A percentile compares a stretch with the other conserved stretches of the same genome.
phyloP scores from a whole-genome alignment of 2,113 vertebrate species.

The Argyrosomus japonicus region DNA sequence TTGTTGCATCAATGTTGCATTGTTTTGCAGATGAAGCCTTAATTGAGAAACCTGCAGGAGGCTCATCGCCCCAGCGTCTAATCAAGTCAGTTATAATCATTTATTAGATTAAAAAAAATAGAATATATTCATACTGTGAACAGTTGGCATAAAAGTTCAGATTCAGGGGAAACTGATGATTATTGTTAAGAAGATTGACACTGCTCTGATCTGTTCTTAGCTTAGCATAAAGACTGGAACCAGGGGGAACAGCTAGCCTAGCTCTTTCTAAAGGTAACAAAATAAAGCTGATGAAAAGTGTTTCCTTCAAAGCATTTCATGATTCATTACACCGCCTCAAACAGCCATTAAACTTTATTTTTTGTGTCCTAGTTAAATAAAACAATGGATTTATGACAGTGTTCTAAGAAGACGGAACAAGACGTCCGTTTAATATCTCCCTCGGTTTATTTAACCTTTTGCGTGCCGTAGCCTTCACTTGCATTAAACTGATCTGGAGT shows the following conservation, averaged over 20 bases:
- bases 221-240: not conserved
- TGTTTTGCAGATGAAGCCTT: not conserved
- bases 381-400: not conserved
- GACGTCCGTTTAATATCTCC: not conserved
- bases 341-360: not conserved
- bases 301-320: not conserved
- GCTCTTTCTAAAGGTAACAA: not conserved
- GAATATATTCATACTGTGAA: not conserved
- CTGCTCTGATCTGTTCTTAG: not conserved
- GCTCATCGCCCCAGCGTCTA: not conserved
- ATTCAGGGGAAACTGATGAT: not conserved
- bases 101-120: not conserved
- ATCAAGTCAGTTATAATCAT: not conserved
- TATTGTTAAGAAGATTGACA: not conserved
- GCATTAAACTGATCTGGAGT: not conserved
- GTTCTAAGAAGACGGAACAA: not conserved
- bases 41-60: constrained; percentile 1
- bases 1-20: not conserved
- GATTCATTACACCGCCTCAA: not conserved
- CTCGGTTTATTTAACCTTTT: not conserved
- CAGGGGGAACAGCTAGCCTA: not conserved
- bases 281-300: not conserved
- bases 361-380: not conserved
- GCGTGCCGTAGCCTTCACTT: not conserved
- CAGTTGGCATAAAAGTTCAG: not conserved